Base-by-base conservation (phyloP, 2,113 vertebrate species). In the Pedetes capensis region DNA sequence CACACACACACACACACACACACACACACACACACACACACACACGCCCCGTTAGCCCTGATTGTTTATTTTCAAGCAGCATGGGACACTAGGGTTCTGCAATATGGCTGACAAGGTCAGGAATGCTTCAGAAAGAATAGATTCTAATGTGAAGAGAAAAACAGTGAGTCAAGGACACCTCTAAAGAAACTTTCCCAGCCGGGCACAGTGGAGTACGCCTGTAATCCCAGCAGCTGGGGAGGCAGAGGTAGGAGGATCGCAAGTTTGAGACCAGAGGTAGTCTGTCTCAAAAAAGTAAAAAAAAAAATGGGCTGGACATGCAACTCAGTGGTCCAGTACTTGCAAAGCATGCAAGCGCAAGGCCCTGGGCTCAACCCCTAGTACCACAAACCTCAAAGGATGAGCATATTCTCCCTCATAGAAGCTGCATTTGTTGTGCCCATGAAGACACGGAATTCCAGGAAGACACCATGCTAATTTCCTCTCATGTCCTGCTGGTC, bases 21-120 rank as follows among this genome's bases (percentile, higher is more conserved):
- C n/a, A n/a, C n/a, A n/a, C n/a, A n/a, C n/a, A n/a, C n/a, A n/a
- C n/a, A n/a, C n/a, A n/a, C n/a, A n/a, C n/a, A n/a, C n/a, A n/a
- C n/a, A n/a, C 53, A 80, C n/a, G 17, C 11, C 1, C 47, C 16
- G 4, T 32, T 49, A 14, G 1, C 42, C 8, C 12, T 18, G 0
- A 0, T 32, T 7, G 12, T 17, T 0, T 66, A 39, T 44, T 44
- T 25, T 13, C 13, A 25, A 49, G 49, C 47, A 20, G 17, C 29
- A 53, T 14, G 1, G 71, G 78, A 55, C 6, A 1, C 17, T 6
- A n/a, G 53, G 18, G 61, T n/a, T 74, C 82, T 91, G 23, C 17
- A 61, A 8, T 3, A 17, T 16, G 79, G 12, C 59, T 51, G 64
- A 68, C 71, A 34, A 42, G 27, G 53, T 27, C 18, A 37, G 53